Conservation (phyloP, 2,113 vertebrate genomes). For the Pristiophorus japonicus region DNA sequence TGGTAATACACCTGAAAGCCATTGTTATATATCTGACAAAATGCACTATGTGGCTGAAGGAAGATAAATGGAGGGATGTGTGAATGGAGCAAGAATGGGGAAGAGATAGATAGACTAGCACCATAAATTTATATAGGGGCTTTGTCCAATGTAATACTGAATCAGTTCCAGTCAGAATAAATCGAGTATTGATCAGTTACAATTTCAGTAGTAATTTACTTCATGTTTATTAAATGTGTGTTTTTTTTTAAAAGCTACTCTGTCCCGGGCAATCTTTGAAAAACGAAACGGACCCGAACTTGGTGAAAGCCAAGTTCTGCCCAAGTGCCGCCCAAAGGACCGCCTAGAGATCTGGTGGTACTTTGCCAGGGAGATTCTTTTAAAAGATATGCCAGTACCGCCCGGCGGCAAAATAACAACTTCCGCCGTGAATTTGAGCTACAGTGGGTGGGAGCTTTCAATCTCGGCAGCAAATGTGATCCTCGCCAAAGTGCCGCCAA, state of each 20-base stretch:
- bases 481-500: no score
- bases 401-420: no score
- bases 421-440: no score
- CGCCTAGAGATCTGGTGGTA: no score
- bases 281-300: no score
- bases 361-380: no score
- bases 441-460: no score
- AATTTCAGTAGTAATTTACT: background rate
- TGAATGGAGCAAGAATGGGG: background rate
- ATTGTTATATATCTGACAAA: slow-evolving; percentile 23
- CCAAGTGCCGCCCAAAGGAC: no score
- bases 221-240: background rate
- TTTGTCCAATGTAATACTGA: background rate
- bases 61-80: background rate
- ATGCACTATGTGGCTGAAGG: background rate
- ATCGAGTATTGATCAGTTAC: background rate
- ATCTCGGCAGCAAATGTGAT: no score
- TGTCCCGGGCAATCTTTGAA: background rate
- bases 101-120: background rate
- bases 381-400: no score
- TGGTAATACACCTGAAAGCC: slow-evolving; percentile 1
- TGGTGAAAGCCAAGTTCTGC: no score
- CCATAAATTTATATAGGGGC: background rate
- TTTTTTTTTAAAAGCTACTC: background rate
- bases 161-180: background rate